A percentile compares a stretch with the other conserved stretches of the same genome.
Conservation (phyloP, 2,888 invertebrate species). For the Orchesellides sinensis region DNA sequence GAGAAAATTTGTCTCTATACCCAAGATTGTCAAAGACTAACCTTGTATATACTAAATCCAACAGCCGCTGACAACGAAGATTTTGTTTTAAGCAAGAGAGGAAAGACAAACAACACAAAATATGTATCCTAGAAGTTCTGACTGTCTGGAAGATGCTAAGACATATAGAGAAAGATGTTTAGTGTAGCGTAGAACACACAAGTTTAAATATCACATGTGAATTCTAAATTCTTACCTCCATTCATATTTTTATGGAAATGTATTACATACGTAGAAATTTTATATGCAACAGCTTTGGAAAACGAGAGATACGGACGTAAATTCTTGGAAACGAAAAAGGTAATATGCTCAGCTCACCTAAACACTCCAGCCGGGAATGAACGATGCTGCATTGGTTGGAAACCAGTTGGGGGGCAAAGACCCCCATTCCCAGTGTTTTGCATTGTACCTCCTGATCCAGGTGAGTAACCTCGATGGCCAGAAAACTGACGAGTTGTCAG, state of each 20-base stretch:
- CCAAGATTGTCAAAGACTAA: too few species aligned
- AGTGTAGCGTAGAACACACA: neutral
- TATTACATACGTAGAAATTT: neutral
- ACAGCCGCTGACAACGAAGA: too few species aligned
- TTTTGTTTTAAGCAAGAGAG: too few species aligned
- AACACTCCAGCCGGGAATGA: conserved; percentile 73
- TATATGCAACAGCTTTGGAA: conserved; percentile 7
- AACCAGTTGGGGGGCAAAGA: conserved; percentile 57
- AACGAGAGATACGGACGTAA: conserved; percentile 50
- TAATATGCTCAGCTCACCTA: conserved; percentile 63
- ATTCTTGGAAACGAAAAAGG: conserved; percentile 16
- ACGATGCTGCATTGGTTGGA: conserved; percentile 67
- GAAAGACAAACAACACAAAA: neutral
- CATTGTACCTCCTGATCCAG: conserved; percentile 53
- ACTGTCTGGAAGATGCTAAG: neutral
- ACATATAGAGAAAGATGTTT: neutral
- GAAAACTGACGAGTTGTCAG: conserved; percentile 71
- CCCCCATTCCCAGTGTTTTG: conserved; percentile 36
- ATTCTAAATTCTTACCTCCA: neutral
- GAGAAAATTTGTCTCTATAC: too few species aligned
- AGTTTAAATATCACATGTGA: neutral
- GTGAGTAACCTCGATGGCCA: conserved; percentile 39
- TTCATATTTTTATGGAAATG: neutral
- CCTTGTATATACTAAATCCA: too few species aligned
- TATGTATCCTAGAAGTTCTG: too few species aligned